Conservation (phyloP, 2,888 invertebrate genomes). For the Pyrrhosoma nymphula region DNA sequence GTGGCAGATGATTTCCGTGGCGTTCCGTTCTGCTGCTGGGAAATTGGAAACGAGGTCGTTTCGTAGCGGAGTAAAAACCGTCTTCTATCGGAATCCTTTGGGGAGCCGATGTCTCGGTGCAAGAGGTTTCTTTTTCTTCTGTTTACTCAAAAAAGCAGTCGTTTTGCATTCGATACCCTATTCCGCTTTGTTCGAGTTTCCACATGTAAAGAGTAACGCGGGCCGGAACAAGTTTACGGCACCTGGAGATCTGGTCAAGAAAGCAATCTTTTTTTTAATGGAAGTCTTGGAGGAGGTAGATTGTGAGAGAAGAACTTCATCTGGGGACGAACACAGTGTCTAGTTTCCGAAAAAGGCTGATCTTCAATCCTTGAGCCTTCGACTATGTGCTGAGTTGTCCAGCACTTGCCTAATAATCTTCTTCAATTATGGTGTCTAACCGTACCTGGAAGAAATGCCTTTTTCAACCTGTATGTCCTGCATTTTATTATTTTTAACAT, state of each 20-base stretch:
- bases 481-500: too few species aligned
- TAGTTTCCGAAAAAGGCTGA: too few species aligned
- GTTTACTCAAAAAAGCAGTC: neutral
- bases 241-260: neutral
- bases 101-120: neutral
- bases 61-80: neutral
- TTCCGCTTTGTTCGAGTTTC: neutral
- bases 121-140: neutral
- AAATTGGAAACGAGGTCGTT: neutral
- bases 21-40: neutral
- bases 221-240: neutral
- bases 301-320: neutral
- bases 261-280: neutral
- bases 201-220: neutral
- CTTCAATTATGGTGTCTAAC: too few species aligned
- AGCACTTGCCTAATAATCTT: too few species aligned
- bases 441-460: too few species aligned
- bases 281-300: neutral
- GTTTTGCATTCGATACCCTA: slow-evolving; percentile 2
- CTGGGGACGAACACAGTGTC: too few species aligned
- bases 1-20: neutral
- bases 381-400: too few species aligned
- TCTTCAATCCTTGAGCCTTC: too few species aligned
- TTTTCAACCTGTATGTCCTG: too few species aligned
- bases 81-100: neutral